Evolutionary conservation across 2,888 invertebrate species (phyloP).

Genomic region (Meteorus colon): DNA sequence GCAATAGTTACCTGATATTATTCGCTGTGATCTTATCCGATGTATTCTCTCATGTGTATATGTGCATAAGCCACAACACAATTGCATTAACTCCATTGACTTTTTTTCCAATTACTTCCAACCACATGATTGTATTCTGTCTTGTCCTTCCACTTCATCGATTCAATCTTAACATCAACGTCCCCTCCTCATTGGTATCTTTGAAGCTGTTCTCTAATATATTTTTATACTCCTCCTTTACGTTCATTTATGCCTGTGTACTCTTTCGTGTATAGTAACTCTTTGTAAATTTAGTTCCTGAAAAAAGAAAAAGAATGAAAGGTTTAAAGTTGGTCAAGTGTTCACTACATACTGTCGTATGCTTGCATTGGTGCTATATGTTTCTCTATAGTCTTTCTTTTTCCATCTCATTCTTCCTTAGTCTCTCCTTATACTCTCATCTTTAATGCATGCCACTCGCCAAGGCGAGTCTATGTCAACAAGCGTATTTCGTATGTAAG

Average conservation of each 20-base stretch:
- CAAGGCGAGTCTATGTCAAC: conserved; percentile 47
- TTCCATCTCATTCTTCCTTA: conserved; percentile 16
- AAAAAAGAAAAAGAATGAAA: background rate
- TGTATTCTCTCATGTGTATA: background rate
- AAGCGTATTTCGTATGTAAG: conserved; percentile 47
- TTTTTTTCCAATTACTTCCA: conserved; percentile 24
- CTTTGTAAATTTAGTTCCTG: conserved; percentile 16
- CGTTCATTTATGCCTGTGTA: conserved; percentile 25
- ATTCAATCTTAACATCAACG: background rate
- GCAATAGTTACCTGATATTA: conserved; percentile 21
- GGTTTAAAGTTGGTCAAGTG: conserved; percentile 50
- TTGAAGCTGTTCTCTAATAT: background rate
- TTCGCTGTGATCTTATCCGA: conserved; percentile 19
- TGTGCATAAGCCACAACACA: background rate
- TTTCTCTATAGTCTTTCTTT: conserved; percentile 25
- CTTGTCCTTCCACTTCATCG: background rate
- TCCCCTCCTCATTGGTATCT: background rate
- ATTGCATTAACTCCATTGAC: conserved; percentile 15
- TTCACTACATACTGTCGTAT: conserved; percentile 25
- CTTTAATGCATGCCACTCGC: conserved; percentile 50
- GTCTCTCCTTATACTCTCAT: conserved; percentile 41
- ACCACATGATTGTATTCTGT: conserved; percentile 38
- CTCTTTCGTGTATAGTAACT: background rate
- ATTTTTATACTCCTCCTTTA: conserved; percentile 36
- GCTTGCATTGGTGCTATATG: background rate